Evolutionary conservation across 2,888 invertebrate species (phyloP), one percentile per base, ranked within the genome.

Genomic region (Papilio gigon): DNA sequence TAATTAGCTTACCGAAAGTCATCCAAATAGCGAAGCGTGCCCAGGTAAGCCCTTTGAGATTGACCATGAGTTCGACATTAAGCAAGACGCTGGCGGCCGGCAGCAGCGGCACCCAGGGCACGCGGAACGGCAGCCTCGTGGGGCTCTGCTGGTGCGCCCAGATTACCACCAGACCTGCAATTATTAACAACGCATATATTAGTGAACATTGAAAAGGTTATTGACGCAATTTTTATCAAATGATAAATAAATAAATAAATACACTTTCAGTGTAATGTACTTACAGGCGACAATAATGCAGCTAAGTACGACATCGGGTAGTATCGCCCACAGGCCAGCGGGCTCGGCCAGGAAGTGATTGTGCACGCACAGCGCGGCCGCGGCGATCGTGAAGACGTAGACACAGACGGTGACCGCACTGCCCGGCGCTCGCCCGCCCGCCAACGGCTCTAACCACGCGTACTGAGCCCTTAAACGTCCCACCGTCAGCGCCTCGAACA

Each of bases 1-100:
- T 17, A 11, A 63, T 53, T 35, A 63, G 75, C 92, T 89, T 85
- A 94, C 97, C 97, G 69, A 97, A 83, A 53, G 95, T 93, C 93
- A 97, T 97, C 97, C 97, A 97, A 58, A 97, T 94, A 75, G 96
- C 94, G 82, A 97, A 97, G 44, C 97, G 92, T 5, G 96, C 89
- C 97, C 97, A 97, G 0, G 97, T 97, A 22, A 96, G 86, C 0
- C 94, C 92, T 73, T 96, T 96, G 65, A 97, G 89, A 77, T 96
- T 96, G 35, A 96, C 94, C 96, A 97, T 97, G 65, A 97, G 93
- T 74, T 95, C 95, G 5, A 97, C 93, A 80, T 97, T 97, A 78
- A 95, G 94, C 74, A 96, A 92, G 71, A 97, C 96, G 77, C 97
- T 97, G 22, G 95, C 81, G 2, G 96, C 95, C 0, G 97, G 97